Conservation (phyloP, 2,888 invertebrate species). For the Nipponacmea schrenckii region DNA sequence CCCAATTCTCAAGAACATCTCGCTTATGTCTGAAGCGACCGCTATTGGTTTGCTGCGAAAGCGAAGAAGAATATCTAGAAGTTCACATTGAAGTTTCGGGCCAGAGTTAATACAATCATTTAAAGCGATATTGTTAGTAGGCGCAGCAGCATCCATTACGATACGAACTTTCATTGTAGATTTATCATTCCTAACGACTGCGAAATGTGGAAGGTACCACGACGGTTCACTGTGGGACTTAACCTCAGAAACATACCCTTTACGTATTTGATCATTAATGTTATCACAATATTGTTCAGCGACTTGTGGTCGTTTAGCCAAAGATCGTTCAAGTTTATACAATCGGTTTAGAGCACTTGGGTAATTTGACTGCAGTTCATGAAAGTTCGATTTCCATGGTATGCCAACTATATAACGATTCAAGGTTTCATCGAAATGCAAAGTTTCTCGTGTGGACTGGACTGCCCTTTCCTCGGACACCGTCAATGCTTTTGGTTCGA, state of each 20-base stretch:
- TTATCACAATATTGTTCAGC: background rate
- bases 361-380: background rate
- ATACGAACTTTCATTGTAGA: background rate
- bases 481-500: background rate
- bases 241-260: background rate
- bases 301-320: background rate
- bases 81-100: no score
- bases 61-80: no score
- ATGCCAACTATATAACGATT: background rate
- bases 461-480: background rate
- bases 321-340: background rate
- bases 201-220: constrained; percentile 6
- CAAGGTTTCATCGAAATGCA: background rate
- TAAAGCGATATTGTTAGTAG: background rate
- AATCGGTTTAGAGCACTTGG: background rate
- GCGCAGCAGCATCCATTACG: background rate
- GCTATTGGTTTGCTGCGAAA: no score
- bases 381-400: background rate
- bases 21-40: no score
- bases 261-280: background rate
- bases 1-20: no score
- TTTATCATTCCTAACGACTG: constrained; percentile 2
- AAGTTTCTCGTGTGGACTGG: background rate
- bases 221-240: background rate
- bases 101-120: no score